Base-by-base conservation (phyloP, 35 echinoderm and acorn worm species). In the Heliocidaris tuberculata region DNA sequence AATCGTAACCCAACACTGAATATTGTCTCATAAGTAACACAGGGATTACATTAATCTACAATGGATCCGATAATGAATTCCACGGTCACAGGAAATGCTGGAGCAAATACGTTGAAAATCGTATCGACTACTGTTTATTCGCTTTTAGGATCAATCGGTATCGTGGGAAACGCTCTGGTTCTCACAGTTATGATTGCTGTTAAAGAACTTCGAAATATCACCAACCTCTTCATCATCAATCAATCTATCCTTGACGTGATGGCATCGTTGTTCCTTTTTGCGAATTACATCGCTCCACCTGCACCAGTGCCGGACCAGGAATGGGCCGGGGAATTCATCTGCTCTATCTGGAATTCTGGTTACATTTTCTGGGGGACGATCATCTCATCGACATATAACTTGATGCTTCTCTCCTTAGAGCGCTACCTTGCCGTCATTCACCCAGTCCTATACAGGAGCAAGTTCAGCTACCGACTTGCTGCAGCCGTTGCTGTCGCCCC, bases 371-470 rank as follows among this genome's bases (percentile, higher is more conserved):
- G 95, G 95, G 89, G 87, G 21, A 49, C 89, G 13, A 85, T 48
- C 29, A 24, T 85, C 30, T 32, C 95, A 21, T 95, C 95, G 30
- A 95, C 60, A 2, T 31, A 47, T 6, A 95, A 95, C 85, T 52
- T 95, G 19, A 31, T 95, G 21, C 15, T 93, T 7, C 60, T 95
- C 9, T 85, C 59, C 31, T 93, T 93, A 16, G 95, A 95, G 59
- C 95, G 95, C 12, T 95, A 95, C 95, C 93, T 48, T 16, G 95
- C 90, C 47, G 90, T 93, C 27, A n/a, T 95, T 8, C 60, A 95
- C 19, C 95, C 95, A 16, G 16, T 95, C 19, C 47, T 31, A 31
- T 95, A 95, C 65, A 19, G 30, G 32, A 93, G 16, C 32, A 94
- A 30, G 5, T 21, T 98, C 7, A 94, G 47, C 42, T 48, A 21